These are phyloP conservation scores for Apaloderma vittatum DNA, from an alignment of 2,113 vertebrate species.

Conservation along the genomic window DNA sequence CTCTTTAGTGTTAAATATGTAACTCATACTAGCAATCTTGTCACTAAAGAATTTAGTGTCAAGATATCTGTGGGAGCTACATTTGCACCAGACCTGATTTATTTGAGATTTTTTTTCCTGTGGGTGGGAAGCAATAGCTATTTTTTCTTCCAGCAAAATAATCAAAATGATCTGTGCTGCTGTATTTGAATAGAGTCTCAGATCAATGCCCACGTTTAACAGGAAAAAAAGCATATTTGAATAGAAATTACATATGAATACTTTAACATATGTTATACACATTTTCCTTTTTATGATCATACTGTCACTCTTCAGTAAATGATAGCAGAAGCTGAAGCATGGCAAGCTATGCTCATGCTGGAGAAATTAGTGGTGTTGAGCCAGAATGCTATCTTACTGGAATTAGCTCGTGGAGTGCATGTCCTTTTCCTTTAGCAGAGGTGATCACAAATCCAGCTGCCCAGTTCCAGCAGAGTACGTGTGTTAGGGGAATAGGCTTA, in stretches of 20 bases:
- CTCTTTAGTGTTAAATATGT: background rate
- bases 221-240: background rate
- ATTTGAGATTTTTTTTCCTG: background rate
- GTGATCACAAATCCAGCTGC: background rate
- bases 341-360: background rate
- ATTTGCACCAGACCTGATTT: background rate
- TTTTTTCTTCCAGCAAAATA: conserved; percentile 4
- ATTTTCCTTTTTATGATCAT: background rate
- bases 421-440: background rate
- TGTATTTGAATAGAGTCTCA: background rate
- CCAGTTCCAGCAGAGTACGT: fast-evolving
- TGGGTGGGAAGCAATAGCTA: background rate
- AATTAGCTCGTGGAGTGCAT: background rate
- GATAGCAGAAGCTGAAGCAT: background rate
- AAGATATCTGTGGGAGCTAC: background rate
- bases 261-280: background rate
- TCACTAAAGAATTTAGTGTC: conserved; percentile 23
- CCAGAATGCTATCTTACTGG: background rate
- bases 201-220: background rate
- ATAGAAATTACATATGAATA: conserved; percentile 26
- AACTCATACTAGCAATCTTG: background rate
- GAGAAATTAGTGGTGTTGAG: background rate
- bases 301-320: background rate
- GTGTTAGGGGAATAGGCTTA: background rate
- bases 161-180: background rate